Base-by-base conservation (phyloP, 2,888 invertebrate genomes). In the Siphlonurus alternatus region DNA sequence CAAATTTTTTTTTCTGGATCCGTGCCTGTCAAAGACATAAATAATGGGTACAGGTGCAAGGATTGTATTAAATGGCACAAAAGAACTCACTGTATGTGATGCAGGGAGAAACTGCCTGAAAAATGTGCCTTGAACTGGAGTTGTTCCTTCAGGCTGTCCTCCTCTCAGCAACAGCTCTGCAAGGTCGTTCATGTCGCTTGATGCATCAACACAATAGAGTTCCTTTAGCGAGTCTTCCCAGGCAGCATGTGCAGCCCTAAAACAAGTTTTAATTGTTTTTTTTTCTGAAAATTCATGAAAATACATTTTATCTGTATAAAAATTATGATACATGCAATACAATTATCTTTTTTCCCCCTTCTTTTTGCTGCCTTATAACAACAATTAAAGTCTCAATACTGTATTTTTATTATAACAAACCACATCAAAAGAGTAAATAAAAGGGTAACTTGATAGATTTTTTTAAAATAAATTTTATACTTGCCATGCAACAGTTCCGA, bases 31-130 rank as follows among this genome's bases (percentile, higher is more conserved):
- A n/a, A n/a, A n/a, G n/a, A n/a, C n/a, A n/a, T n/a, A n/a, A n/a
- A n/a, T n/a, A n/a, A n/a, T n/a, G n/a, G n/a, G n/a, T n/a, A n/a
- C n/a, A n/a, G n/a, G n/a, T n/a, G n/a, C n/a, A n/a, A n/a, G n/a
- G n/a, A n/a, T n/a, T n/a, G n/a, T n/a, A n/a, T n/a, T n/a, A n/a
- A n/a, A n/a, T n/a, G n/a, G n/a, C 5, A 53, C 2, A 25, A 63
- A 25, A n/a, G 51, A 23, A 70, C 73, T 74, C 75, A 83, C 83
- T 69, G 73, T 74, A 22, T 79, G 71, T 0, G 77, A 72, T 1
- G 86, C 81, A 0, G 94, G 93, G 63, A 93, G 75, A 76, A 89
- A 94, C 72, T 93, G 92, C 65, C 93, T 76, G 74, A 88, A 87
- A 71, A 80, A 89, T 38, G 86, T 82, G 10, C 82, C 82, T 72